Evolutionary conservation across 2,113 vertebrate species (phyloP), one percentile per base, ranked within the genome.

Genomic region (Crotalus tigris): DNA sequence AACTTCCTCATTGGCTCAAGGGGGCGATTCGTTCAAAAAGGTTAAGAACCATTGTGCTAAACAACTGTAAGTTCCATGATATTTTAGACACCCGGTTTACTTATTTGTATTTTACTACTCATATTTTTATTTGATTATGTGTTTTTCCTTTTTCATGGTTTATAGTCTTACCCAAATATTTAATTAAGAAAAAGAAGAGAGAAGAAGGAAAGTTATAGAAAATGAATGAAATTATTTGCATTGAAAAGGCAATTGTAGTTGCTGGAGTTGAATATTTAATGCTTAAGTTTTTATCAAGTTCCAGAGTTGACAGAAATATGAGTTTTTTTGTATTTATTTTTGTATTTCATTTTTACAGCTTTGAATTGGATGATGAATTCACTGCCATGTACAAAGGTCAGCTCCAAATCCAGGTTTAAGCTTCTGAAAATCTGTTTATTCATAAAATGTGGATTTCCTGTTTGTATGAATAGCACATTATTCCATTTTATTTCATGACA

Each of bases 361-460:
- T 99, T 96, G 99, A 99, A 93, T 96, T 99, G 88, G 99, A 99
- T 1, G 99, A 99, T 3, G 99, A 99, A 95, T 99, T 99, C 96
- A 99, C 99, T 0, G 98, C 98, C 93, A 98, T 99, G 95, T 99
- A 99, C 94, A 99, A 99, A 99, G 99, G 99, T 99, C 95, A 94
- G 98, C 97, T 58, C 3, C 49, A 53, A 44, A 15, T 58, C 44
- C 92, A 93, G 85, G n/a, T 61, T 91, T 90, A 69, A 59, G 51
- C 49, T 93, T 92, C 1, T 39, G 19, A 51, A 69, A 39, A 5
- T 59, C 46, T n/a, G 8, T 33, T 64, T 51, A 33, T 87, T 90
- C 53, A 90, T 5, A 13, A 17, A 0, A 12, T 86, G 61, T 61
- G 86, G 13, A 23, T 11, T 59, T 86, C 44, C 87, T 49, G 17